Percentiles rank a stretch among this genome's conserved stretches.
Conservation (phyloP, 2,113 vertebrate genomes). For the Pelusios castaneus region DNA sequence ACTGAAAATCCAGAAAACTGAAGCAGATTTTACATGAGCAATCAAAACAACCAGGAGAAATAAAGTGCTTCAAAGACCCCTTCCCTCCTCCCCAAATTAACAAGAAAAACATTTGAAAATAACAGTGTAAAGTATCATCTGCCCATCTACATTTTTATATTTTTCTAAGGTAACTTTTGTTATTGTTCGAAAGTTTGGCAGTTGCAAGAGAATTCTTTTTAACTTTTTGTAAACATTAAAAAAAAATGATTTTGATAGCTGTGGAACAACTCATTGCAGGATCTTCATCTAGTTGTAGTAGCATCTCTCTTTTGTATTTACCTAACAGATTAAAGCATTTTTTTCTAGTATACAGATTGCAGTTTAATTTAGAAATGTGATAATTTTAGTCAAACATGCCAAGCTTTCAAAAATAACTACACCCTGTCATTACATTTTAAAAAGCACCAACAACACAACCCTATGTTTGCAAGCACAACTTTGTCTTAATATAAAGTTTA, state of each 20-base stretch:
- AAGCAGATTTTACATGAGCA: not conserved
- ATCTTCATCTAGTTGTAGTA: not conserved
- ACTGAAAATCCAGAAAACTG: not conserved
- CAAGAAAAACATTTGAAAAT: not conserved
- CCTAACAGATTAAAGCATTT: not conserved
- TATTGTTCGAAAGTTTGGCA: not conserved
- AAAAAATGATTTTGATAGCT: not conserved
- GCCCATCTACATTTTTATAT: not conserved
- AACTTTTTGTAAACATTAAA: not conserved
- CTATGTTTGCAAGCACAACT: not conserved
- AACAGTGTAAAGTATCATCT: not conserved
- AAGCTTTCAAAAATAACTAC: not conserved
- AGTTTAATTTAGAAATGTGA: not conserved
- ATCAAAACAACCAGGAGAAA: not conserved
- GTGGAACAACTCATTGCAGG: not conserved
- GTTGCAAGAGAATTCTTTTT: not conserved
- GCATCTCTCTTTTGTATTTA: not conserved
- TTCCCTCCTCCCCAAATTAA: too few relatives aligned
- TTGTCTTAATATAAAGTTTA: not conserved
- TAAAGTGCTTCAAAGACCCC: not conserved
- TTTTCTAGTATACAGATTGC: not conserved
- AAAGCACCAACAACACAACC: rapidly evolving
- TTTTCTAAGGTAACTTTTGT: not conserved
- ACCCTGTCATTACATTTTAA: not conserved
- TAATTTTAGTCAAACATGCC: not conserved